phyloP scores from a whole-genome alignment of 2,797 vertebrate species.

The Ctenosaura bakeri region DNA sequence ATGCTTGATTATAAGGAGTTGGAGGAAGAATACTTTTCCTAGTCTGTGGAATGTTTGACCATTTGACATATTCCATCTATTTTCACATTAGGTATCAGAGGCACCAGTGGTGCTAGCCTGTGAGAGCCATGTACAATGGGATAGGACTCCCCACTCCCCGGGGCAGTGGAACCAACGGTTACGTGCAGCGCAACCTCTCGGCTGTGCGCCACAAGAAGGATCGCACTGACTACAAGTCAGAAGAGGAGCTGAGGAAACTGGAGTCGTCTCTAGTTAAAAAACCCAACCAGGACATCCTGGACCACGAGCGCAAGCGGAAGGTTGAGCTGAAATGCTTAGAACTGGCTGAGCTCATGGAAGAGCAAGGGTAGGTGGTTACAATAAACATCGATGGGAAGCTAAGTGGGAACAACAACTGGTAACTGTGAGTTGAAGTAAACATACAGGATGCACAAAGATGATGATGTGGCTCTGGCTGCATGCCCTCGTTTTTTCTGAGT shows the following conservation, averaged over 20 bases:
- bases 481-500: not conserved
- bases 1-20: not conserved
- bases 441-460: not conserved
- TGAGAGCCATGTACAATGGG: constrained; percentile 92
- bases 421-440: not conserved
- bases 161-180: constrained; percentile 95
- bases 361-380: constrained; percentile 87
- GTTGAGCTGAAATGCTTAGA: constrained; percentile 95
- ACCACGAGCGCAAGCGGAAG: constrained; percentile 94
- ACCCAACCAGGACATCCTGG: constrained; percentile 94
- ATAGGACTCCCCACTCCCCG: constrained; percentile 93
- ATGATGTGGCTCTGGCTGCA: not conserved
- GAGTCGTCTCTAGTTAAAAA: constrained; percentile 91
- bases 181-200: constrained; percentile 94
- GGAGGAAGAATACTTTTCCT: not conserved
- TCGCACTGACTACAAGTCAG: constrained; percentile 81
- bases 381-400: not conserved
- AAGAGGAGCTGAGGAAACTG: constrained; percentile 91
- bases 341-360: constrained; percentile 96
- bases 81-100: constrained; percentile 16
- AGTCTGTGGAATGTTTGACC: not conserved
- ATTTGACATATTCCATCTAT: not conserved
- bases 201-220: constrained; percentile 89
- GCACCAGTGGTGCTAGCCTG: constrained; percentile 69
- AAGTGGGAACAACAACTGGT: not conserved